Conservation (phyloP, 1,140 invertebrate genomes). For the Procambarus clarkii region DNA sequence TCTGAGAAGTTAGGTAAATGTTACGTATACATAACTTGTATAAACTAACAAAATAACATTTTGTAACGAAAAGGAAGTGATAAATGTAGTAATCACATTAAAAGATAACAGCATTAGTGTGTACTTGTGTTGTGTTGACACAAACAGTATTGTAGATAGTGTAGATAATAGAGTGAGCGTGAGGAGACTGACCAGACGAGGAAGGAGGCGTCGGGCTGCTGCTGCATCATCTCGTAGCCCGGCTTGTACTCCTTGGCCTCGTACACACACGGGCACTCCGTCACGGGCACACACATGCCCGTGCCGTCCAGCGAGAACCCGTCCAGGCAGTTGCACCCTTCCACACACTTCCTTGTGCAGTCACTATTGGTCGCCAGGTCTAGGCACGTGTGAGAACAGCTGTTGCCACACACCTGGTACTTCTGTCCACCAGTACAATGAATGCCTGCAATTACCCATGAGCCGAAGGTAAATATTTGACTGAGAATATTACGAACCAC, state of each 20-base stretch:
- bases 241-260: conserved; percentile 83
- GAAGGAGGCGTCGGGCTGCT: conserved; percentile 53
- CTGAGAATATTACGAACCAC: too few relatives aligned
- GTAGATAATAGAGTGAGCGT: too few relatives aligned
- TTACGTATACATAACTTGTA: too few relatives aligned
- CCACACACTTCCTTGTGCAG: conserved; percentile 84
- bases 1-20: too few relatives aligned
- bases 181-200: conserved; percentile 43
- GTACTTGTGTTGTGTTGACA: too few relatives aligned
- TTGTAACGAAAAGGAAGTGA: too few relatives aligned
- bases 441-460: conserved; percentile 77
- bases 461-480: not conserved
- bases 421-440: conserved; percentile 86
- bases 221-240: conserved; percentile 80
- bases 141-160: too few relatives aligned
- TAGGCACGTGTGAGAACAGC: conserved; percentile 83
- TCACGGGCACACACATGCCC: conserved; percentile 86
- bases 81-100: too few relatives aligned
- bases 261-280: conserved; percentile 85
- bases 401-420: conserved; percentile 87
- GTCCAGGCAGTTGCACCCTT: conserved; percentile 90
- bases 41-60: too few relatives aligned
- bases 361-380: conserved; percentile 79
- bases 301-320: conserved; percentile 84
- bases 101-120: too few relatives aligned